Base-by-base conservation (phyloP, 2,888 invertebrate species). In the Drosophila phalerata region DNA sequence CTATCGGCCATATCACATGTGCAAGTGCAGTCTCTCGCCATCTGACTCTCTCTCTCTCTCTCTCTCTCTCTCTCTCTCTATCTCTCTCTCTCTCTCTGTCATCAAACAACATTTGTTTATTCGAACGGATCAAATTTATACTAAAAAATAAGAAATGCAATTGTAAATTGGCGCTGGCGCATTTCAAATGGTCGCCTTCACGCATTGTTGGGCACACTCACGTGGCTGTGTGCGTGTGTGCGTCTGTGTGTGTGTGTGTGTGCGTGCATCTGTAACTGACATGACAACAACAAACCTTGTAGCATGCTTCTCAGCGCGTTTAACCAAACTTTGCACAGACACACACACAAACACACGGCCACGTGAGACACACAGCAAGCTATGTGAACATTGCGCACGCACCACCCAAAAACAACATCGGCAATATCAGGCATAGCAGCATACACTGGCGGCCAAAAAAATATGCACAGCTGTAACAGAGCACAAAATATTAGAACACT, bases 231-330 rank as follows among this genome's bases (percentile, higher is more conserved):
- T 2, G 6, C 30, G 22, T 42, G 38, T n/a, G 10, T 17, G 15
- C 49, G 8, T 30, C 15, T 56, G 13, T 48, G 40, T 72, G 55
- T n/a, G n/a, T n/a, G 10, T 17, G 15, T 53, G 8, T 30, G 17
- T 56, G 13, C 45, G 40, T 72, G 55, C 37, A 6, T 17, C 19
- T 37, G n/a, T 42, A 60, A 66, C 62, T 58, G 43, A 15, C 52
- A n/a, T 34, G 10, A n/a, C 49, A 22, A 1, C 22, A 22, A 22
- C 22, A 74, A 52, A 49, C 40, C 53, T 63, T 77, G 45, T 81
- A 83, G 81, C 77, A 79, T 75, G 81, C 81, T 79, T 82, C 73
- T 82, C 75, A 71, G 82, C 76, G 84, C 79, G 55, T 49, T 49
- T 68, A 45, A 64, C 57, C 57, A 38, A 79, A 71, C 63, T 69